Percentiles rank a stretch among this genome's conserved stretches.
Conservation (phyloP, 2,888 invertebrate species). For the Amaurobius ferox region DNA sequence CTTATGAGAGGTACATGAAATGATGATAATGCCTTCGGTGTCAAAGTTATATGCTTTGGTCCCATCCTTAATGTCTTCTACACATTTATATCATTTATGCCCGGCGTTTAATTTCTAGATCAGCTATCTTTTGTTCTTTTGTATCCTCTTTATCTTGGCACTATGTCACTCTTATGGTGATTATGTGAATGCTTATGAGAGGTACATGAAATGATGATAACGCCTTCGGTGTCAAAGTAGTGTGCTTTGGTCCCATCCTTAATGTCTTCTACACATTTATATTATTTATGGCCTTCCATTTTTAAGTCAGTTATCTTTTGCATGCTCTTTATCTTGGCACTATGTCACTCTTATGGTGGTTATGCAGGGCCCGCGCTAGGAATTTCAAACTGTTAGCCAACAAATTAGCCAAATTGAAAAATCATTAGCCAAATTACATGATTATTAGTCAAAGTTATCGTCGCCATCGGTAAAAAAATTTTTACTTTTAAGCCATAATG, state of each 20-base stretch:
- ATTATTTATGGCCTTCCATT: too few species aligned
- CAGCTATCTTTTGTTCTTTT: not conserved
- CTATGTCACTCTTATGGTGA: constrained; percentile 42
- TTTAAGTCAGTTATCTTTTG: not conserved
- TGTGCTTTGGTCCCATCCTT: constrained; percentile 37
- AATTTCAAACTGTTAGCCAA: too few species aligned
- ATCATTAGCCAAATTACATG: too few species aligned
- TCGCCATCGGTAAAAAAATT: too few species aligned
- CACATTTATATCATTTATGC: too few species aligned
- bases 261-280: constrained; percentile 21
- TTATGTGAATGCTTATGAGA: constrained; percentile 59
- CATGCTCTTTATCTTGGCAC: constrained; percentile 30
- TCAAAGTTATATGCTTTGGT: constrained; percentile 29
- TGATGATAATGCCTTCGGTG: constrained; percentile 57
- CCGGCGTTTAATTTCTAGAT: too few species aligned
- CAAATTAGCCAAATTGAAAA: too few species aligned
- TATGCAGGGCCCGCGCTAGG: too few species aligned
- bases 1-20: constrained; percentile 44
- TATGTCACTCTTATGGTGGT: constrained; percentile 30
- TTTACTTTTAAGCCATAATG: too few species aligned
- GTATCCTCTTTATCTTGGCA: constrained; percentile 41
- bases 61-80: constrained; percentile 31
- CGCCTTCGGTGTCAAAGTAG: constrained; percentile 47
- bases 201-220: constrained; percentile 28
- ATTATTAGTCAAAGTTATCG: too few species aligned